Conservation (phyloP, 2,113 vertebrate species). For the Chamaea fasciata region DNA sequence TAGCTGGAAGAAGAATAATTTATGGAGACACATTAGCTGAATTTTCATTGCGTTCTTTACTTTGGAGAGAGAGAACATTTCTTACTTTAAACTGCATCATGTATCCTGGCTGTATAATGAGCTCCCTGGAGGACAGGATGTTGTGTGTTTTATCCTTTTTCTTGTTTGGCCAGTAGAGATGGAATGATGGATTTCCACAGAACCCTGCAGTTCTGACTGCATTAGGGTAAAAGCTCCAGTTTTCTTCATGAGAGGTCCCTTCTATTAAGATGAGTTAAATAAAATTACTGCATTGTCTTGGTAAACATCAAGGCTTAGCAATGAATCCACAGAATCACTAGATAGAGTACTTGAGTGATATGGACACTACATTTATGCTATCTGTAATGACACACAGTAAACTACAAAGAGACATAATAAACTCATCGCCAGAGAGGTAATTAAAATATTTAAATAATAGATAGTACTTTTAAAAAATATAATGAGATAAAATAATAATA, state of each 20-base stretch:
- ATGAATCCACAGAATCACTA: neutral
- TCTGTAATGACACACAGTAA: neutral
- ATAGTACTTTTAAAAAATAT: neutral
- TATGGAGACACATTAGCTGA: neutral
- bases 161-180: constrained; percentile 98
- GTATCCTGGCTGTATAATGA: constrained; percentile 97
- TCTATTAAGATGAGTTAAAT: constrained; percentile 73
- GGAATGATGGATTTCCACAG: constrained; percentile 98
- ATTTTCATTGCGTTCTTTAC: neutral
- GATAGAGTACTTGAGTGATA: neutral
- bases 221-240: constrained; percentile 98
- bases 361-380: neutral
- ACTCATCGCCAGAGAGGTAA: neutral
- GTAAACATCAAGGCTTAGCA: neutral
- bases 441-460: neutral
- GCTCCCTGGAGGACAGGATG: constrained; percentile 91
- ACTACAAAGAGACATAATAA: neutral
- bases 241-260: constrained; percentile 93
- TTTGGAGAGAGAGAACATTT: neutral
- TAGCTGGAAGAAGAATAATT: neutral
- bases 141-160: constrained; percentile 93
- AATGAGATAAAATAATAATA: neutral
- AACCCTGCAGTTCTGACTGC: constrained; percentile 95
- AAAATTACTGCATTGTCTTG: constrained; percentile 9
- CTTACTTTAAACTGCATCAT: constrained; percentile 98